A percentile compares a stretch with the other conserved stretches of the same genome.
These are phyloP conservation scores for Neelides folsomi DNA, from an alignment of 2,888 invertebrate species.

Conservation along the genomic window DNA sequence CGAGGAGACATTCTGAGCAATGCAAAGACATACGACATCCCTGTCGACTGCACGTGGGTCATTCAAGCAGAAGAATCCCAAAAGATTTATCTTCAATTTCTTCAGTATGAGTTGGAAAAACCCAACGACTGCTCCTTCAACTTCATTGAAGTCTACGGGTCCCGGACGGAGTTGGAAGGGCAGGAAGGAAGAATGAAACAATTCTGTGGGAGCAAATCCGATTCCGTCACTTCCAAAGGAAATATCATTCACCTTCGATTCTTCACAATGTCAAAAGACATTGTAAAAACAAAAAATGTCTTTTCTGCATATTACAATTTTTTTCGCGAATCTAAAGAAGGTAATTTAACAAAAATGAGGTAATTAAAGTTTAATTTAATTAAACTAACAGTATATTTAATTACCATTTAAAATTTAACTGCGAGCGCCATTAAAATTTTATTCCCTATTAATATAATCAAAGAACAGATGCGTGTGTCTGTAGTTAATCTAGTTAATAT, in stretches of 20 bases:
- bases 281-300: constrained; percentile 7
- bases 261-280: constrained; percentile 48
- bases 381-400: too few relatives aligned
- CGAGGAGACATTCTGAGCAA: constrained; percentile 43
- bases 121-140: constrained; percentile 67
- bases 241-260: constrained; percentile 63
- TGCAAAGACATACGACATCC: constrained; percentile 41
- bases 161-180: constrained; percentile 49
- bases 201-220: constrained; percentile 77
- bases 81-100: constrained; percentile 45
- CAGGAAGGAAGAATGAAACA: constrained; percentile 44
- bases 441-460: too few relatives aligned
- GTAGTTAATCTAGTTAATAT: too few relatives aligned
- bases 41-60: constrained; percentile 62
- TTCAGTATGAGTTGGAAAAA: constrained; percentile 50
- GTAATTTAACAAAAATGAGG: too few relatives aligned
- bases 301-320: constrained; percentile 25
- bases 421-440: too few relatives aligned
- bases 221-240: constrained; percentile 52
- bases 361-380: too few relatives aligned
- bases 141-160: constrained; percentile 58
- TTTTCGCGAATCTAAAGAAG: constrained; percentile 17
- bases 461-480: too few relatives aligned
- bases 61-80: constrained; percentile 50
- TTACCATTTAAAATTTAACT: too few relatives aligned